These are phyloP conservation scores for Octopus sinensis DNA, from an alignment of 1,140 invertebrate genomes.

Conservation along the genomic window DNA sequence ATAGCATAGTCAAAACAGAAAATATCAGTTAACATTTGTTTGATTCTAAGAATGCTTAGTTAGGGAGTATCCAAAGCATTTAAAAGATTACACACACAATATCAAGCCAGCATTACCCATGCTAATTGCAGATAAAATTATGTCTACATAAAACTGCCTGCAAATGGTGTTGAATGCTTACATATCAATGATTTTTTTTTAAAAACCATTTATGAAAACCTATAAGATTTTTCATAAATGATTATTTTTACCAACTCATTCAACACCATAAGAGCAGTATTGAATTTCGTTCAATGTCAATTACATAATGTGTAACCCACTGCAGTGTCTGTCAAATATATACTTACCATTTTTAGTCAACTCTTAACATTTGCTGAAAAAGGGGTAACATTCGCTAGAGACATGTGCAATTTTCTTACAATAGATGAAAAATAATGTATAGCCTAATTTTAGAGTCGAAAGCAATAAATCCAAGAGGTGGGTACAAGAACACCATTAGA, in stretches of 20 bases:
- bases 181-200: not conserved
- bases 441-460: too few species aligned
- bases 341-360: conserved; percentile 9
- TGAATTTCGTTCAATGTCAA: not conserved
- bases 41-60: not conserved
- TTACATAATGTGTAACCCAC: conserved; percentile 8
- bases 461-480: too few species aligned
- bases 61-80: not conserved
- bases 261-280: not conserved
- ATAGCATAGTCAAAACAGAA: too few species aligned
- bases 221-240: too few species aligned
- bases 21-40: not conserved
- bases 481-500: too few species aligned
- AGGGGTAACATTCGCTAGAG: conserved; percentile 4
- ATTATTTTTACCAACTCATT: not conserved
- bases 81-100: not conserved
- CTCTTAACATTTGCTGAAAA: conserved; percentile 7
- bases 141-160: not conserved
- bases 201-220: not conserved
- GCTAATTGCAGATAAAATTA: conserved; percentile 11
- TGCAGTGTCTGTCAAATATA: conserved; percentile 7
- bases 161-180: conserved; percentile 3
- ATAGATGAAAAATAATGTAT: not conserved
- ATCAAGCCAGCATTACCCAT: conserved; percentile 6
- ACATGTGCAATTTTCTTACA: conserved; percentile 6